phyloP scores from a whole-genome alignment of 2,113 vertebrate species.

The Notechis scutatus region DNA sequence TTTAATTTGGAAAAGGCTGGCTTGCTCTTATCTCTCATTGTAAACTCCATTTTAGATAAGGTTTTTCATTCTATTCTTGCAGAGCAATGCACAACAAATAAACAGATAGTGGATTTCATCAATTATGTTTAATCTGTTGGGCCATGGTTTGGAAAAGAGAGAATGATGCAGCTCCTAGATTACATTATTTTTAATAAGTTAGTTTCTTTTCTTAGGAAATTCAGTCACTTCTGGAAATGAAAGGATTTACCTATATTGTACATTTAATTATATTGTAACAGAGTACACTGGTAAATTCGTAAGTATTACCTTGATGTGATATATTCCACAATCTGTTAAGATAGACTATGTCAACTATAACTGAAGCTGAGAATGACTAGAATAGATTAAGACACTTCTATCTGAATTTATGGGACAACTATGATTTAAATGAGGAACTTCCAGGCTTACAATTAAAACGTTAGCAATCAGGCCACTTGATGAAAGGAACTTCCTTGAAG shows the following conservation, averaged over 20 bases:
- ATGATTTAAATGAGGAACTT: background rate
- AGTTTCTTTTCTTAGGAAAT: background rate
- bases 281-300: background rate
- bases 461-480: background rate
- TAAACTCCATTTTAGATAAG: background rate
- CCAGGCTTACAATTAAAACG: background rate
- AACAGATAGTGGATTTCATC: accelerated
- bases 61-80: background rate
- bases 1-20: background rate
- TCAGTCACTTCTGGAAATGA: background rate
- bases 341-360: too few species aligned
- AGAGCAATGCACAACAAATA: background rate
- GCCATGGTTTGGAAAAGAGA: background rate
- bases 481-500: background rate
- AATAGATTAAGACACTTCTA: background rate
- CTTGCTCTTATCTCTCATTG: background rate
- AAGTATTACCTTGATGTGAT: background rate
- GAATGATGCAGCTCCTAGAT: background rate
- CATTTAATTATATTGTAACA: background rate
- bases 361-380: background rate
- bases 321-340: background rate
- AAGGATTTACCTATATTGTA: background rate
- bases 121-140: accelerated
- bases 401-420: background rate
- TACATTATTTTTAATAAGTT: background rate